Base-by-base conservation (phyloP, 2,888 invertebrate genomes). In the Empis stercorea region DNA sequence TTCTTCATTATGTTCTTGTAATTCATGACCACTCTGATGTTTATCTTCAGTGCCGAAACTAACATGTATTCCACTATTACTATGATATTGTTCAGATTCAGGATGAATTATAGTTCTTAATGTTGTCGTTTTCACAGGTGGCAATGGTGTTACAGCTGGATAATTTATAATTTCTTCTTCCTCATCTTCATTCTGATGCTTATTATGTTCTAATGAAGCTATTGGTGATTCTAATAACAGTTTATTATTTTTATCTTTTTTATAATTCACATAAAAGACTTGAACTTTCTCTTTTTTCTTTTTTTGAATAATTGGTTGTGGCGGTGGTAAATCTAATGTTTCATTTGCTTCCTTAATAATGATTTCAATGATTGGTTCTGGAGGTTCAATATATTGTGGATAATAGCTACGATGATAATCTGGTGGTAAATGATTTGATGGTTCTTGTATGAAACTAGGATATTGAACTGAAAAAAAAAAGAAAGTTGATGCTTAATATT, bases 281-380 rank as follows among this genome's bases (percentile, higher is more conserved):
- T 91, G 89, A 36, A 89, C 87, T 27, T 88, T 87, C 61, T 89
- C 88, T 61, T 87, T 87, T 55, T 77, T 77, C 53, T 76, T 75
- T 52, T 74, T 75, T 15, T 71, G 71, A 5, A 60, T 47, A 3
- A 59, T 49, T 1, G 64, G 58, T 53, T 75, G 73, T 2, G 72
- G 69, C 1, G 70, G 70, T 2, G 78, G 76, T 3, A 83, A 76
- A 2, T 87, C 82, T 3, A 87, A 62, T 0, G 84, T 76, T 59
- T 87, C 85, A 61, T 91, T 91, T 0, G 88, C 87, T 65, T 91
- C 89, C 60, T 87, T 88, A 45, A 91, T 89, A 51, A 91, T 91
- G 54, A 91, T 91, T 70, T 91, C 91, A 57, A 91, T 91, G 16
- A 91, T 91, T 6, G 89, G 89, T 61, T 89, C 89, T 0, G 88